Base-by-base conservation (phyloP, 2,888 invertebrate species). In the Leucoma salicis region DNA sequence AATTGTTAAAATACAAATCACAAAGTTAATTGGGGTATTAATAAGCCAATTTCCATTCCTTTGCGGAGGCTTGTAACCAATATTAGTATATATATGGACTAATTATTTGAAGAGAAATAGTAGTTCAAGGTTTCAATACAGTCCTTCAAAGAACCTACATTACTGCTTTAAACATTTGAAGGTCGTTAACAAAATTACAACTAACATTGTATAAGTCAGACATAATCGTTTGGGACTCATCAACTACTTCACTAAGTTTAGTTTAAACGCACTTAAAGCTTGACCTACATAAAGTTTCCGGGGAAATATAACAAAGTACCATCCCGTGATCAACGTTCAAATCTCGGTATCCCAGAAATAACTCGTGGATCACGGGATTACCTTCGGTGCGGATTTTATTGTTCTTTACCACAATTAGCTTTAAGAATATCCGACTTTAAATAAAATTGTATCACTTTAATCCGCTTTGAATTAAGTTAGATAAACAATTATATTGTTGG, bases 381-480 rank as follows among this genome's bases (percentile, higher is more conserved):
- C 50, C 41, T 51, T 47, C 25, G 31, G 28, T 31, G 25, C 18
- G 46, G 46, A 51, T 56, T 60, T 60, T 63, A 63, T 51, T 49
- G 60, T 60, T 51, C 47, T 51, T 53, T 50, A 41, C 53, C 33
- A 51, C 45, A 56, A 59, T 56, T 49, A 51, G 45, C 41, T 42
- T 32, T 29, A 14, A 15, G 49, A 39, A 55, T 46, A 49, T 53
- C 52, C 34, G 42, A 35, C 46, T 57, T 50, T 29, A 34, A 31
- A 31, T 48, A 53, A 47, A 44, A 36, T 29, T 49, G 35, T 34
- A 18, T 13, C 41, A 44, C 50, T 55, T 53, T 59, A 46, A 49
- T 55, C 13, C 14, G n/a, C n/a, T n/a, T n/a, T 21, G 21, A 8
- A 21, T n/a, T n/a, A n/a, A 3, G 21, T 21, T 21, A 3, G 21